Conservation (phyloP, 1,140 invertebrate species). For the Aphaenogaster ashmeadi region DNA sequence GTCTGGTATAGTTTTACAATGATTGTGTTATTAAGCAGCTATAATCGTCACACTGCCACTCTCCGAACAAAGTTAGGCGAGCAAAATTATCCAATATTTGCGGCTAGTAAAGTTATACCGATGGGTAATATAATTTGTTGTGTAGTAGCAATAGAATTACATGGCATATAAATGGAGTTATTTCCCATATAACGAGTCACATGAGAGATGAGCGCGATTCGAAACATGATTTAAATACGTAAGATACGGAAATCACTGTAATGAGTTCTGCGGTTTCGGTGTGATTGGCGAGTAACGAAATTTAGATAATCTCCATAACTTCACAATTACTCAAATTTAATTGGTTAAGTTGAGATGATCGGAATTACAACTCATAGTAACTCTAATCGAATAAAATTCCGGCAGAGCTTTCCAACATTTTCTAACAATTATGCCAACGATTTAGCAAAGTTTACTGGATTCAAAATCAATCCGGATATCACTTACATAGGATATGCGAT, state of each 20-base stretch:
- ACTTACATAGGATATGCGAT: not conserved
- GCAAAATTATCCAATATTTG: conserved; percentile 57
- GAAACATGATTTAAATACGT: conserved; percentile 42
- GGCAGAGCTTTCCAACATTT: not conserved
- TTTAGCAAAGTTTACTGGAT: not conserved
- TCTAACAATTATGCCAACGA: not conserved
- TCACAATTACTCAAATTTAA: conserved; percentile 22
- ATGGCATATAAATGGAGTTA: conserved; percentile 57
- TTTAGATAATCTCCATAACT: conserved; percentile 48
- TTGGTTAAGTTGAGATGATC: not conserved
- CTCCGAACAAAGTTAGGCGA: conserved; percentile 21
- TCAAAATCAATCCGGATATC: conserved; percentile 1
- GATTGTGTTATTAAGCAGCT: conserved; percentile 25
- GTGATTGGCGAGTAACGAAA: conserved; percentile 10
- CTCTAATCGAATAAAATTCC: not conserved
- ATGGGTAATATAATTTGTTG: conserved; percentile 40
- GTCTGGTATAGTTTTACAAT: not conserved
- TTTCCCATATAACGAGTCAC: conserved; percentile 47
- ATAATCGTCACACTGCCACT: not conserved
- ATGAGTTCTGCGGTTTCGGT: conserved; percentile 28
- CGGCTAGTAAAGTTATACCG: conserved; percentile 20
- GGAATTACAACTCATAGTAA: not conserved
- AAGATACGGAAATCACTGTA: conserved; percentile 36
- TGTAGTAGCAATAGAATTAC: conserved; percentile 48
- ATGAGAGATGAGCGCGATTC: conserved; percentile 46